Percentiles rank a stretch among this genome's conserved stretches.
phyloP scores from a whole-genome alignment of 1,140 invertebrate species.

The Apis cerana region DNA sequence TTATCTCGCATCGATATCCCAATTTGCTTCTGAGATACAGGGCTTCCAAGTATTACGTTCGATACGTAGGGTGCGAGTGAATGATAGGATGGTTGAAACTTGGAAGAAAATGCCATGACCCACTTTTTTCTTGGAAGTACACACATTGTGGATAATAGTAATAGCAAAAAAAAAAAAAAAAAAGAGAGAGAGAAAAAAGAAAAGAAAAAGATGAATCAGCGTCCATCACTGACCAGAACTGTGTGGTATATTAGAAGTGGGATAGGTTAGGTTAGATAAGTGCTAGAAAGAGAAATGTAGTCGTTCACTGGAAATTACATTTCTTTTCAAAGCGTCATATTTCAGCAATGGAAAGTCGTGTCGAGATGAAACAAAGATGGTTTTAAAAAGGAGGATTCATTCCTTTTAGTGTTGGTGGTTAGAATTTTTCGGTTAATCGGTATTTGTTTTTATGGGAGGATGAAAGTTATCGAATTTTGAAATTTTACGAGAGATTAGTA shows the following conservation, averaged over 20 bases:
- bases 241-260: background rate
- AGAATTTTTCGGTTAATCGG: no score
- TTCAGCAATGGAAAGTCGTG: background rate
- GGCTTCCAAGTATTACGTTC: background rate
- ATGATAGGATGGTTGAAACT: background rate
- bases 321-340: background rate
- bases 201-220: background rate
- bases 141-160: background rate
- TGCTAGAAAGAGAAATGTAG: background rate
- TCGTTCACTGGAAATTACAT: no score
- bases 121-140: background rate
- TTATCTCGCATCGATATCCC: background rate
- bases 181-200: background rate
- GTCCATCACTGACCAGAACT: background rate
- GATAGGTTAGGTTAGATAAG: background rate
- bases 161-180: background rate
- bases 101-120: background rate
- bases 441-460: background rate
- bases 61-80: background rate
- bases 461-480: background rate
- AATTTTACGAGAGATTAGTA: no score
- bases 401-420: background rate
- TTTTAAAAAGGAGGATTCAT: background rate
- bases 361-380: background rate
- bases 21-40: background rate